Evolutionary conservation across 37 sponge, comb jelly and placozoan species (phyloP).

Genomic region (Corticium candelabrum): DNA sequence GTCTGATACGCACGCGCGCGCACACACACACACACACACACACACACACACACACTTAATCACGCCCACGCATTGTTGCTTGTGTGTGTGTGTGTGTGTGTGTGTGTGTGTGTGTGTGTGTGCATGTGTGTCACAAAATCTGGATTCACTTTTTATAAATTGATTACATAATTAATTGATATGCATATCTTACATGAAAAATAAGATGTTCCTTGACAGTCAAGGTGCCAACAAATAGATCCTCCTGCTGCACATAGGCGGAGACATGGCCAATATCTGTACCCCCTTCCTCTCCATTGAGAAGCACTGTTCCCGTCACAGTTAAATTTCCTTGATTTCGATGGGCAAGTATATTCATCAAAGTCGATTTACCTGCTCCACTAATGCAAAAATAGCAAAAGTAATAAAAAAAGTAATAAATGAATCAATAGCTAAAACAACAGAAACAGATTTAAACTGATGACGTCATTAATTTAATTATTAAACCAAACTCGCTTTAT

Average conservation of each 20-base stretch:
- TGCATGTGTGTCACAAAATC: too few species aligned
- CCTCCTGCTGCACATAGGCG: constrained; percentile 53
- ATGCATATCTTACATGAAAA: constrained; percentile 29
- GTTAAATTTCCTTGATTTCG: neutral
- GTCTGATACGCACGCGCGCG: too few species aligned
- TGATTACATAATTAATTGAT: too few species aligned
- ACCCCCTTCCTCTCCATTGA: neutral
- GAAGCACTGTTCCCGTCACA: neutral
- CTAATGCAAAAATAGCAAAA: neutral
- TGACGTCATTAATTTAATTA: neutral
- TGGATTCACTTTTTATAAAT: too few species aligned
- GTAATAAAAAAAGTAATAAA: neutral
- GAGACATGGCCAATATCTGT: neutral
- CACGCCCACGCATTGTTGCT: too few species aligned
- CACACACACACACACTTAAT: too few species aligned
- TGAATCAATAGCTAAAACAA: neutral
- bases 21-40: too few species aligned
- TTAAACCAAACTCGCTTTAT: neutral
- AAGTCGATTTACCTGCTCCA: constrained; percentile 3
- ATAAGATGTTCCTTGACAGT: constrained; percentile 28
- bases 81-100: too few species aligned
- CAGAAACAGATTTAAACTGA: neutral
- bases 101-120: too few species aligned
- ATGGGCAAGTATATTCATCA: neutral
- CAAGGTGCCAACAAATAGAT: constrained; percentile 38